Evolutionary conservation across 2,113 vertebrate genomes (phyloP).

Genomic region (Leptobrachium leishanense): DNA sequence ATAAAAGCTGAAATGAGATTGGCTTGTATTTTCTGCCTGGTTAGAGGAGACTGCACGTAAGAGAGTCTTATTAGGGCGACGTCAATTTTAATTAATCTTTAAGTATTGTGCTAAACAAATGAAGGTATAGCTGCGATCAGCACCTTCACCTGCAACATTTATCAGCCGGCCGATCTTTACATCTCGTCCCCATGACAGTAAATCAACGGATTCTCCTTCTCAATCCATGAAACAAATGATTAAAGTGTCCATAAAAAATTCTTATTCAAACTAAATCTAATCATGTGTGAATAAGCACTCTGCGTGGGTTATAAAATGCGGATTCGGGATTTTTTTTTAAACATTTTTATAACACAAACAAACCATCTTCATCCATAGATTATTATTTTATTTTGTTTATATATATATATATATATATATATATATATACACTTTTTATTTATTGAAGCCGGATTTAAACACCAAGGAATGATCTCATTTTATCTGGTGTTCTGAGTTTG

Average conservation of each 20-base stretch:
- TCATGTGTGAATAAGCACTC: constrained; percentile 54
- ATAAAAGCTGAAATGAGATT: constrained; percentile 36
- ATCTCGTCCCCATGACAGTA: constrained; percentile 57
- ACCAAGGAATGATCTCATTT: too few relatives aligned
- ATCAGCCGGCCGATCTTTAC: constrained; percentile 61
- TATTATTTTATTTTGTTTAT: constrained; percentile 16
- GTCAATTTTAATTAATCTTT: constrained; percentile 69
- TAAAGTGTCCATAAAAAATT: constrained; percentile 57
- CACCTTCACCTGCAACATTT: constrained; percentile 57
- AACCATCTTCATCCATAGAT: constrained; percentile 6
- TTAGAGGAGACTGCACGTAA: constrained; percentile 52
- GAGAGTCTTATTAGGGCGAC: constrained; percentile 57
- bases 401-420: too few relatives aligned
- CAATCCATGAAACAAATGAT: constrained; percentile 58
- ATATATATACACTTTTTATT: too few relatives aligned
- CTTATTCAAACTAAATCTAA: constrained; percentile 55
- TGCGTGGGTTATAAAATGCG: constrained; percentile 42
- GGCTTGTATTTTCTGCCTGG: constrained; percentile 52
- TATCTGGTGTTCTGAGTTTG: too few relatives aligned
- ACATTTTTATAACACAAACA: constrained; percentile 17
- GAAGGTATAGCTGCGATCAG: constrained; percentile 59
- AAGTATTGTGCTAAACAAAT: constrained; percentile 63
- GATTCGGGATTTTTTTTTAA: constrained; percentile 10
- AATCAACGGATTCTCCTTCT: constrained; percentile 60
- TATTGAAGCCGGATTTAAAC: too few relatives aligned